A percentile compares a stretch with the other conserved stretches of the same genome.
Evolutionary conservation across 2,888 invertebrate genomes (phyloP).

Genomic region (Agonum fuliginosum): DNA sequence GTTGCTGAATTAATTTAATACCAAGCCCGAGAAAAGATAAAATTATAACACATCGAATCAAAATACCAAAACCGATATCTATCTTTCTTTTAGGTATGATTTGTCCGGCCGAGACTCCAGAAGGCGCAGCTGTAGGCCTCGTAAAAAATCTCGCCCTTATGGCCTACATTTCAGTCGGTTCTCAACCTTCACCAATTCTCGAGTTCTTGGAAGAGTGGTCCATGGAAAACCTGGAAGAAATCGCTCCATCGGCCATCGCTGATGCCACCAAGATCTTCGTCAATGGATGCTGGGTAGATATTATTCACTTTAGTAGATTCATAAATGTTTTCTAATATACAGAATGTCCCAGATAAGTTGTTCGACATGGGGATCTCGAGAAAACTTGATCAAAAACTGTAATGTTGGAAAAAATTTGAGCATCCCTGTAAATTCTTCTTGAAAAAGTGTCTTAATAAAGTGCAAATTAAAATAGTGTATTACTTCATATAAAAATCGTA

Average conservation of each 20-base stretch:
- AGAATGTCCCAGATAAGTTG: too few species aligned
- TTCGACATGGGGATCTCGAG: too few species aligned
- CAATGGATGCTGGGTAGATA: slow-evolving; percentile 95
- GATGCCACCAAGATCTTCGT: slow-evolving; percentile 99
- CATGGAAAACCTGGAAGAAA: slow-evolving; percentile 99
- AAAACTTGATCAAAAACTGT: too few species aligned
- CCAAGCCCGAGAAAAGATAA: too few species aligned
- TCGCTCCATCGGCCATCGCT: slow-evolving; percentile 98
- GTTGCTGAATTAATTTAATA: too few species aligned
- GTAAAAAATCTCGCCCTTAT: slow-evolving; percentile 99
- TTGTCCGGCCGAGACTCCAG: slow-evolving; percentile 99
- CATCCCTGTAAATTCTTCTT: too few species aligned
- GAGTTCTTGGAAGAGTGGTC: slow-evolving; percentile 99
- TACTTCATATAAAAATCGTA: too few species aligned
- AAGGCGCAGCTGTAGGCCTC: slow-evolving; percentile 96
- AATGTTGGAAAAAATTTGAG: too few species aligned
- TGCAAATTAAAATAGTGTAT: too few species aligned
- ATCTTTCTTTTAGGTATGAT: slow-evolving; percentile 82
- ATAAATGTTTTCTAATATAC: slow-evolving; percentile 15
- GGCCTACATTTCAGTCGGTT: slow-evolving; percentile 99
- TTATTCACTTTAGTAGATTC: background rate
- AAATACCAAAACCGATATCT: background rate
- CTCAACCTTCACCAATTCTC: slow-evolving; percentile 98
- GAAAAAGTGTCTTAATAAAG: too few species aligned
- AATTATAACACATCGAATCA: too few species aligned